phyloP scores from a whole-genome alignment of 2,888 invertebrate genomes.

The Tipula confusa region DNA sequence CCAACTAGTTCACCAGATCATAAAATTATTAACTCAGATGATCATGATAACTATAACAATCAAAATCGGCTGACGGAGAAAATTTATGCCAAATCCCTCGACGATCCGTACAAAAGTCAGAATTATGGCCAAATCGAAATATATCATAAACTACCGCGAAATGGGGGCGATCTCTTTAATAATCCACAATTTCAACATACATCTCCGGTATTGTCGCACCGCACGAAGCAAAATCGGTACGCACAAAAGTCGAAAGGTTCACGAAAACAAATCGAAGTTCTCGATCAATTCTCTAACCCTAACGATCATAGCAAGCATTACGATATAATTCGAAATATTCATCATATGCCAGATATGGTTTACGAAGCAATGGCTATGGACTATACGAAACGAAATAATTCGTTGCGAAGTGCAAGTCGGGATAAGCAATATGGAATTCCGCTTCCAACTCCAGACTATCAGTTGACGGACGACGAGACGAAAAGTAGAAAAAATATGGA shows the following conservation, averaged over 20 bases:
- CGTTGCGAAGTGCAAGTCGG: slow-evolving; percentile 36
- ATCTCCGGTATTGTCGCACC: slow-evolving; percentile 40
- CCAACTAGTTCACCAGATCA: slow-evolving; percentile 36
- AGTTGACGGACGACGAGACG: slow-evolving; percentile 47
- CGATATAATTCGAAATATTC: slow-evolving; percentile 46
- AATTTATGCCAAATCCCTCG: background rate
- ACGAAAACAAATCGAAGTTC: slow-evolving; percentile 43
- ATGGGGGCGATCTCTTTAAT: slow-evolving; percentile 44
- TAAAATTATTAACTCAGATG: slow-evolving; percentile 4
- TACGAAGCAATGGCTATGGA: slow-evolving; percentile 60
- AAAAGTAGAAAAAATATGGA: slow-evolving; percentile 44
- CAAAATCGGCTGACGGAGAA: background rate
- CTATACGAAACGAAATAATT: slow-evolving; percentile 36
- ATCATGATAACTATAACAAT: background rate
- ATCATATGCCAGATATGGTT: slow-evolving; percentile 59
- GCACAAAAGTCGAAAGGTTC: slow-evolving; percentile 43
- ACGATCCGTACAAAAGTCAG: background rate
- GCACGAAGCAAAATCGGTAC: slow-evolving; percentile 36
- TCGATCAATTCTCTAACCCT: slow-evolving; percentile 47
- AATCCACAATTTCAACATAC: slow-evolving; percentile 49
- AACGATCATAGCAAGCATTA: slow-evolving; percentile 41
- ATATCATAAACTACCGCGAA: slow-evolving; percentile 4
- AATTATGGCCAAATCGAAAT: slow-evolving; percentile 32
- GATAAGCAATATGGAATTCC: slow-evolving; percentile 33
- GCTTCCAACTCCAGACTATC: slow-evolving; percentile 49